Evolutionary conservation across 2,113 vertebrate species (phyloP).

Genomic region (Acrocephalus arundinaceus): DNA sequence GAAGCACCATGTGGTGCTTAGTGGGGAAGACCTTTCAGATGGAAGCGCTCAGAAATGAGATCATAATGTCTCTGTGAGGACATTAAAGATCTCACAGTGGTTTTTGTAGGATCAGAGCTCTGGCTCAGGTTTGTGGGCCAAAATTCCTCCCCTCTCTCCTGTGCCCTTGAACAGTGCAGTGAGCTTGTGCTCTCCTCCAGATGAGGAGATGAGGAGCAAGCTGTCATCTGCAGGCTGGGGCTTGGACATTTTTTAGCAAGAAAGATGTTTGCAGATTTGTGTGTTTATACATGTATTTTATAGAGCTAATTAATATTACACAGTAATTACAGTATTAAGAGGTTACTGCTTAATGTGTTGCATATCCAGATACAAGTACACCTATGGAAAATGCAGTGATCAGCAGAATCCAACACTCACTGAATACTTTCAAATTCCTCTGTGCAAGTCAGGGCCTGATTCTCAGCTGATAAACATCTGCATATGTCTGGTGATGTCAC

Average conservation of each 20-base stretch:
- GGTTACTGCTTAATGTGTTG: background rate
- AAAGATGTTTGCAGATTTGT: background rate
- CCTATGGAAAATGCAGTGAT: background rate
- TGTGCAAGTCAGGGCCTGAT: background rate
- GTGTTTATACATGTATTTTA: background rate
- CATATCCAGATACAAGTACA: background rate
- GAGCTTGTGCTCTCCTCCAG: background rate
- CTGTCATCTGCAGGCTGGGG: background rate
- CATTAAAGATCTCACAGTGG: background rate
- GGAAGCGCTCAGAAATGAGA: conserved; percentile 3
- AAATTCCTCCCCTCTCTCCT: background rate
- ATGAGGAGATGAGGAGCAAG: background rate
- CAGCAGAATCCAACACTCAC: background rate
- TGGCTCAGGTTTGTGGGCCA: background rate
- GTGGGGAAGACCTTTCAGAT: conserved; percentile 3
- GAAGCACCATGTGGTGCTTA: conserved; percentile 7
- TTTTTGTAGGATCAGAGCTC: conserved; percentile 27
- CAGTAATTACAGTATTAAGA: background rate
- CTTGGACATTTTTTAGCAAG: background rate
- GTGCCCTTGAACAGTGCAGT: background rate
- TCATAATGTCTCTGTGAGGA: background rate
- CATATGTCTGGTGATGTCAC: background rate
- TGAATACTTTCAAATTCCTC: background rate
- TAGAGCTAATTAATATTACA: background rate
- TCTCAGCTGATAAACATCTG: background rate